Base-by-base conservation (phyloP, 2,888 invertebrate species). In the Lithophane socia region DNA sequence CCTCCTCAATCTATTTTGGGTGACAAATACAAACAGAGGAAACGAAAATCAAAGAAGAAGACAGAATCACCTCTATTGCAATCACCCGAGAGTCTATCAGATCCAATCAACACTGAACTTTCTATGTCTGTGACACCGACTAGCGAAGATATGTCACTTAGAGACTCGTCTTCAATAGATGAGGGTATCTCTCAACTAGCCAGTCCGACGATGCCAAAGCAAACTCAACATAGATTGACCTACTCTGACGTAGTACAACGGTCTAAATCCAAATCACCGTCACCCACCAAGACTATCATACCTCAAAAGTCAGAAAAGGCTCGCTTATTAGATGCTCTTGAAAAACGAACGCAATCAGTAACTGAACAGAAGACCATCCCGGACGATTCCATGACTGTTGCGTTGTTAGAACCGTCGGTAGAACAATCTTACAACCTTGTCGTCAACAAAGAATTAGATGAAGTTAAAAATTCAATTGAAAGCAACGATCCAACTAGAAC, bases 381-480 rank as follows among this genome's bases (percentile, higher is more conserved):
- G 24, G 94, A 94, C 82, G 92, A 94, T 63, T 89, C 92, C 12
- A 93, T 96, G 93, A 90, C 93, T 60, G 91, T 96, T 56, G 93
- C 93, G 37, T 88, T 95, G 63, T 91, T 94, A 70, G 96, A 95
- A 85, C 96, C 96, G 21, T 93, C 94, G 0, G 94, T 96, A 37
- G 95, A 96, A 87, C 94, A 94, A 84, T 96, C 96, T 2, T 96
- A 96, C 78, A 93, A 94, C 66, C 88, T 95, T 12, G 97, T 98
- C 44, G 96, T 98, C 4, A 97, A 97, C 77, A 97, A 97, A 71
- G 97, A 97, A 91, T 90, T 98, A 75, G 93, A 96, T 67, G 95
- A 97, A 74, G 91, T 98, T 10, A 97, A 97, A 87, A 94, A 96
- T 75, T 98, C 98, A 3, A 95, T 98, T 18, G 95, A 97, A 69